Evolutionary conservation across 2,113 vertebrate species (phyloP).

Genomic region (Solea solea): DNA sequence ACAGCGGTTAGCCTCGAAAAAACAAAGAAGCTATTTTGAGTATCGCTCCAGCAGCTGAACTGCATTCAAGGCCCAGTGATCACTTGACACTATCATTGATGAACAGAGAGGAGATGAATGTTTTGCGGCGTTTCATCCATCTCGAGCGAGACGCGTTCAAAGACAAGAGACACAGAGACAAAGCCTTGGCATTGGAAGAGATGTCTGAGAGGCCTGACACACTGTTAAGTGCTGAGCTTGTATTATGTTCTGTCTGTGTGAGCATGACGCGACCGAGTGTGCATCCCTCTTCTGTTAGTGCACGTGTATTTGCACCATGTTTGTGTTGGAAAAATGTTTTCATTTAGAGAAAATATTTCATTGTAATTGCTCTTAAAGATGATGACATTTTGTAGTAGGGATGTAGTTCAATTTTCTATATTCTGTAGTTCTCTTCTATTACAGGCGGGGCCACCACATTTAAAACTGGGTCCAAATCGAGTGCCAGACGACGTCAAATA

Average conservation of each 20-base stretch:
- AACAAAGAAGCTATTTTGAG: constrained; percentile 48
- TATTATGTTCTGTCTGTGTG: constrained; percentile 26
- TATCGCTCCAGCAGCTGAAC: constrained; percentile 45
- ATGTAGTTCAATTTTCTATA: too few relatives aligned
- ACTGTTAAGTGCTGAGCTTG: constrained; percentile 50
- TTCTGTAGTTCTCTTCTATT: too few relatives aligned
- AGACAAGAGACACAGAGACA: constrained; percentile 53
- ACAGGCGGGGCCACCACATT: too few relatives aligned
- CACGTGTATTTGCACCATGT: neutral
- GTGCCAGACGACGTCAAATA: too few relatives aligned
- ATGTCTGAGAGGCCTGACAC: constrained; percentile 41
- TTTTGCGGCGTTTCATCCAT: constrained; percentile 53
- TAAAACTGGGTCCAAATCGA: too few relatives aligned
- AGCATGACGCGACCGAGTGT: constrained; percentile 19
- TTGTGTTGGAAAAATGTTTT: too few relatives aligned
- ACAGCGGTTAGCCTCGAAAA: constrained; percentile 47
- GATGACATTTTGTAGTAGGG: too few relatives aligned
- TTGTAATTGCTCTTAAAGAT: too few relatives aligned
- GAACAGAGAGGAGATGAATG: constrained; percentile 58
- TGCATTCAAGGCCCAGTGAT: constrained; percentile 62
- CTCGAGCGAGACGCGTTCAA: constrained; percentile 38
- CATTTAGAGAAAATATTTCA: too few relatives aligned
- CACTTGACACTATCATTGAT: constrained; percentile 64
- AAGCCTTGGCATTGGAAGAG: constrained; percentile 50
- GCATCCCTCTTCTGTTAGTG: constrained; percentile 38